Evolutionary conservation across 2,797 vertebrate genomes (phyloP).

Genomic region (Poeciliopsis gracilis): DNA sequence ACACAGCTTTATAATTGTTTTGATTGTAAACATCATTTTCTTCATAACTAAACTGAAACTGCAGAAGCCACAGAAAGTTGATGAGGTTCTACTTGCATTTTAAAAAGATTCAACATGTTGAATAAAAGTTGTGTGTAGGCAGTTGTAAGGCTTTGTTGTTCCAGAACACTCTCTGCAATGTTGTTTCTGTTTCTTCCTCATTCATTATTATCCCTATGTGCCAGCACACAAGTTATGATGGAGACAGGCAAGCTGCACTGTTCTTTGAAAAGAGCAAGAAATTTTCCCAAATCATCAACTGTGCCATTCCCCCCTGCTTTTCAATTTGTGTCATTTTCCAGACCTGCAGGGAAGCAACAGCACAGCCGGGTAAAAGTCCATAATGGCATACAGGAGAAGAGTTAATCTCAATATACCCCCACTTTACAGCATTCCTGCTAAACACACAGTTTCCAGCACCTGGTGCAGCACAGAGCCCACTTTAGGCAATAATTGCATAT

Average conservation of each 20-base stretch:
- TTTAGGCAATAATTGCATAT: constrained; percentile 66
- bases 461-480: constrained; percentile 39
- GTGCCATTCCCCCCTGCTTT: constrained; percentile 8
- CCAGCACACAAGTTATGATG: neutral
- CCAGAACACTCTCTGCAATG: constrained; percentile 3
- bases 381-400: constrained; percentile 24
- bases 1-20: neutral
- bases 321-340: constrained; percentile 9
- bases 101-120: constrained; percentile 14
- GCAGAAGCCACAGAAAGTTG: neutral
- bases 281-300: constrained; percentile 18
- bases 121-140: constrained; percentile 14
- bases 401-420: constrained; percentile 42
- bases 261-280: neutral
- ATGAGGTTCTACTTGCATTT: neutral
- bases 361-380: constrained; percentile 27
- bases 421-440: constrained; percentile 44
- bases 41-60: neutral
- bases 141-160: neutral
- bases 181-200: constrained; percentile 5
- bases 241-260: neutral
- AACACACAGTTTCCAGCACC: constrained; percentile 57
- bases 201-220: neutral
- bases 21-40: neutral
- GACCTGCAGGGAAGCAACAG: constrained; percentile 12